phyloP scores from a whole-genome alignment of 2,888 invertebrate species.

The Allygus modestus region DNA sequence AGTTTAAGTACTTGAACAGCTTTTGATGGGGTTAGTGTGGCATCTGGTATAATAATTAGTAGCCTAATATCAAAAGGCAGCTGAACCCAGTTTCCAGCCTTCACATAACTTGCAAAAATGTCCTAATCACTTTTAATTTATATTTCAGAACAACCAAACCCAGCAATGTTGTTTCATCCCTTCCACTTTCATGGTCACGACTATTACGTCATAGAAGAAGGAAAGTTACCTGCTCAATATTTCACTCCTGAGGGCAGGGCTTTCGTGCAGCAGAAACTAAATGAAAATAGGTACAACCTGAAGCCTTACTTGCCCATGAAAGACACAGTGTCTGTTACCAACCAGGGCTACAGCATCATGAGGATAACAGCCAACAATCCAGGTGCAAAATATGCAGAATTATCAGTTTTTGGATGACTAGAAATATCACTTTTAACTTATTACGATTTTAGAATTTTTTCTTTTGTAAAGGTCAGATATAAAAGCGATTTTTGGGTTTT shows the following conservation, averaged over 20 bases:
- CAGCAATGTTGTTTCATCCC: conserved; percentile 74
- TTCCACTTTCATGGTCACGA: conserved; percentile 81
- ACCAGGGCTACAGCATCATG: conserved; percentile 80
- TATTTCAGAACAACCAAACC: neutral
- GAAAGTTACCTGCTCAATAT: conserved; percentile 52
- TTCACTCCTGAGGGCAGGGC: neutral
- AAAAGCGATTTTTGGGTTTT: too few relatives aligned
- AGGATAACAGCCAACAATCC: conserved; percentile 77
- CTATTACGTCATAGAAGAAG: conserved; percentile 75
- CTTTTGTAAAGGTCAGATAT: too few relatives aligned
- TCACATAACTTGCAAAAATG: too few relatives aligned
- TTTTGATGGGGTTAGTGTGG: too few relatives aligned
- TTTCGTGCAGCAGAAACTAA: neutral
- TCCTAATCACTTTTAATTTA: neutral
- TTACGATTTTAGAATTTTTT: too few relatives aligned
- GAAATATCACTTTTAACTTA: too few relatives aligned
- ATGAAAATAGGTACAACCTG: conserved; percentile 73
- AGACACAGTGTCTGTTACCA: conserved; percentile 81
- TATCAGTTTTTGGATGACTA: neutral
- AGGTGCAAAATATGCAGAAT: too few relatives aligned
- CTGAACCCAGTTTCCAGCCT: too few relatives aligned
- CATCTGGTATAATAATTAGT: too few relatives aligned
- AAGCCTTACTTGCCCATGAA: conserved; percentile 74
- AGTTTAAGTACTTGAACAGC: too few relatives aligned
- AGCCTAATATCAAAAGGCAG: too few relatives aligned